phyloP scores from a whole-genome alignment of 2,113 vertebrate genomes.

The Zingel zingel region DNA sequence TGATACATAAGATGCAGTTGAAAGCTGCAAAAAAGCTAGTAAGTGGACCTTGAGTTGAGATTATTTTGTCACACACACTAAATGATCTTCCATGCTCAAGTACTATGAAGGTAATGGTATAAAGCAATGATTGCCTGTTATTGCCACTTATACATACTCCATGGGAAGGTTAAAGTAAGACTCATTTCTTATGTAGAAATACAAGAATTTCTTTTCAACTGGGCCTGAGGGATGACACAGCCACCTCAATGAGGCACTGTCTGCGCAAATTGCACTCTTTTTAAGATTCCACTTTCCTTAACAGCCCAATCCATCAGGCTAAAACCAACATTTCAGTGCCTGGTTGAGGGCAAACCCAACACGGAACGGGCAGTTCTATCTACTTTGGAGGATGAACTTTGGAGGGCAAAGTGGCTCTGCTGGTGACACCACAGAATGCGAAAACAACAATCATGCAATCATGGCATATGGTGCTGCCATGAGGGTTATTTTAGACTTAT shows the following conservation, averaged over 20 bases:
- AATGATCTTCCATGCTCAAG: background rate
- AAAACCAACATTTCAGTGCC: conserved; percentile 57
- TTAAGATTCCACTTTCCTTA: conserved; percentile 36
- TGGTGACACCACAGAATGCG: conserved; percentile 75
- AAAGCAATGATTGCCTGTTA: background rate
- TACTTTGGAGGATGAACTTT: conserved; percentile 47
- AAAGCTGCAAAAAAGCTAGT: background rate
- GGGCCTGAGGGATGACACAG: conserved; percentile 20
- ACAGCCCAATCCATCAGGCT: conserved; percentile 41
- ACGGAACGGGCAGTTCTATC: conserved; percentile 35
- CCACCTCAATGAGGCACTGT: conserved; percentile 27
- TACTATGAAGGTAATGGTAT: background rate
- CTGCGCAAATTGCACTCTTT: conserved; percentile 54
- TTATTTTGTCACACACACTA: background rate
- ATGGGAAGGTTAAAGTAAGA: background rate
- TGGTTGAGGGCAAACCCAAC: conserved; percentile 53
- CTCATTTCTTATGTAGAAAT: conserved; percentile 3
- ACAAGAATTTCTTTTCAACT: background rate
- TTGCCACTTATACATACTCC: background rate
- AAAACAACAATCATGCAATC: conserved; percentile 78
- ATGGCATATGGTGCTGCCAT: conserved; percentile 54
- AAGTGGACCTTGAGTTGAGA: background rate
- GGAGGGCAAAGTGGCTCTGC: conserved; percentile 55
- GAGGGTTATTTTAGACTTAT: conserved; percentile 69
- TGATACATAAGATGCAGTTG: background rate